These are phyloP conservation scores for Frieseomelitta varia DNA, from an alignment of 1,140 invertebrate genomes.

Conservation along the genomic window DNA sequence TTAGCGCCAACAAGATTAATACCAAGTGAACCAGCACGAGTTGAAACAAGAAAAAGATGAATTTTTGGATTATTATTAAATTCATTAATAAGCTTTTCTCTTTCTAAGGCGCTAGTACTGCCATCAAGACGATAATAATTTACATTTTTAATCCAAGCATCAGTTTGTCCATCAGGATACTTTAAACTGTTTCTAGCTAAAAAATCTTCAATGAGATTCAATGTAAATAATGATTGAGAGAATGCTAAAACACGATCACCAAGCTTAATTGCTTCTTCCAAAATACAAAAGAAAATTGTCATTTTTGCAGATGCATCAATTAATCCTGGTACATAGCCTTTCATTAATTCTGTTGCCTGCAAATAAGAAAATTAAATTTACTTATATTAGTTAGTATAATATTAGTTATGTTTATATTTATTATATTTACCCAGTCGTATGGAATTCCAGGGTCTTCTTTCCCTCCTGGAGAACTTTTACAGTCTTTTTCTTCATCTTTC, in stretches of 20 bases:
- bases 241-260: constrained; percentile 98
- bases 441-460: constrained; percentile 91
- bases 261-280: constrained; percentile 92
- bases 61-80: constrained; percentile 97
- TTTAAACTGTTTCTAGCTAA: constrained; percentile 91
- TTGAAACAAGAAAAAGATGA: constrained; percentile 97
- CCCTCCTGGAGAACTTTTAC: constrained; percentile 80
- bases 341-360: constrained; percentile 91
- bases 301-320: constrained; percentile 98
- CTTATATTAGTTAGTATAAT: not conserved
- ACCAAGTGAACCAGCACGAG: constrained; percentile 97
- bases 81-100: constrained; percentile 98
- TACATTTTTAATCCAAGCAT: constrained; percentile 92
- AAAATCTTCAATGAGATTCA: constrained; percentile 98
- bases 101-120: constrained; percentile 95
- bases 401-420: constrained; percentile 1
- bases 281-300: constrained; percentile 95
- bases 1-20: constrained; percentile 99
- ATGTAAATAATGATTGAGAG: constrained; percentile 97
- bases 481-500: constrained; percentile 81
- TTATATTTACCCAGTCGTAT: constrained; percentile 88
- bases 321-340: constrained; percentile 93
- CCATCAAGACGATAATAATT: constrained; percentile 98
- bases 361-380: constrained; percentile 55
- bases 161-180: constrained; percentile 82